A percentile compares a stretch with the other conserved stretches of the same genome.
Evolutionary conservation across 2,888 invertebrate species (phyloP).

Genomic region (Dolomedes plantarius): DNA sequence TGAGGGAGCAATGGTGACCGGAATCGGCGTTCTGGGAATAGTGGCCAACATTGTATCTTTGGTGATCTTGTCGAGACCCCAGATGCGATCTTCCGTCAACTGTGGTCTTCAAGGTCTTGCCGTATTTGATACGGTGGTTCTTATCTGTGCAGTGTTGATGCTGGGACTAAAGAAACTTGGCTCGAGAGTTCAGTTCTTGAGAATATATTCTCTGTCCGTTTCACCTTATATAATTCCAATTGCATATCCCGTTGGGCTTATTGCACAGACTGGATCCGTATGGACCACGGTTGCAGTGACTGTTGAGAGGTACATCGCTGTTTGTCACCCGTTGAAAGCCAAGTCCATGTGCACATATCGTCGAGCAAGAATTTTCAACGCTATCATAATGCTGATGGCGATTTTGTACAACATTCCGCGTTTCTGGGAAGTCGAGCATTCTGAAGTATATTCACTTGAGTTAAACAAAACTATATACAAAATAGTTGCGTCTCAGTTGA

Average conservation of each 20-base stretch:
- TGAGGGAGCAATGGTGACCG: conserved; percentile 54
- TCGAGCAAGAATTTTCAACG: conserved; percentile 88
- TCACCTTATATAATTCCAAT: conserved; percentile 88
- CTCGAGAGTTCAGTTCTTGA: conserved; percentile 21
- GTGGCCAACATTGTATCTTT: conserved; percentile 62
- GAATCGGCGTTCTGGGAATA: conserved; percentile 51
- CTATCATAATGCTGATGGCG: conserved; percentile 87
- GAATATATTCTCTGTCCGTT: conserved; percentile 82
- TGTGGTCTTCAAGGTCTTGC: conserved; percentile 81
- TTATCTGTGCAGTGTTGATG: conserved; percentile 85
- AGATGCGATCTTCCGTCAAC: conserved; percentile 68
- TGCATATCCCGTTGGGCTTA: conserved; percentile 89
- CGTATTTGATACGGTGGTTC: conserved; percentile 88
- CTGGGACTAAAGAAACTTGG: conserved; percentile 84
- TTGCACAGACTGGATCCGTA: conserved; percentile 90
- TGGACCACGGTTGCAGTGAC: conserved; percentile 85
- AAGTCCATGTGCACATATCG: conserved; percentile 93
- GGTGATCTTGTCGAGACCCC: conserved; percentile 62
- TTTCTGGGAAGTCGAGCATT: conserved; percentile 78
- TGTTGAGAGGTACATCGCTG: conserved; percentile 93
- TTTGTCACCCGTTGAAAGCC: conserved; percentile 85
- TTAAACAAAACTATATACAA: conserved; percentile 50
- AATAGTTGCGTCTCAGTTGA: conserved; percentile 81
- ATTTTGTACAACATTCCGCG: conserved; percentile 89
- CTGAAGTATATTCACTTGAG: background rate